Evolutionary conservation across 2,113 vertebrate species (phyloP).

Genomic region (Oreochromis spilurus): DNA sequence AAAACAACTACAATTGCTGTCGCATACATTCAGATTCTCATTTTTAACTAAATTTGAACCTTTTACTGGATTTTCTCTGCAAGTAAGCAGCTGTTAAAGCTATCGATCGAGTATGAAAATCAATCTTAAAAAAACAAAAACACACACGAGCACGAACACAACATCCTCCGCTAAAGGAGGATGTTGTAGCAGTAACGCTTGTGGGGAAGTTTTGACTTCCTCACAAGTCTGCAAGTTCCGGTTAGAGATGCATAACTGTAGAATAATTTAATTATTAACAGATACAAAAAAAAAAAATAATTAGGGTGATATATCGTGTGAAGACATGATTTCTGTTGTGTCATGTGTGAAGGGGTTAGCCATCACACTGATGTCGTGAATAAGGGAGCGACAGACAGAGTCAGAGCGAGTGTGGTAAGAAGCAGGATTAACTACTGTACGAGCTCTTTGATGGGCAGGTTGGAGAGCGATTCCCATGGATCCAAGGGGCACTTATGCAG

Average conservation of each 20-base stretch:
- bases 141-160: neutral
- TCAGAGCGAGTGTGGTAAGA: neutral
- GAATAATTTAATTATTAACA: neutral
- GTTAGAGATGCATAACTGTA: neutral
- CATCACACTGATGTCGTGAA: neutral
- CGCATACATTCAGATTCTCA: neutral
- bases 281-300: neutral
- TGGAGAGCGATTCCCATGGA: neutral
- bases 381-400: neutral
- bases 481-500: neutral
- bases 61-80: neutral
- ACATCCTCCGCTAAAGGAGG: neutral
- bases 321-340: neutral
- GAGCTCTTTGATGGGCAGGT: neutral
- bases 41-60: neutral
- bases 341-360: neutral
- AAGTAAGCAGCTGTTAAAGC: neutral
- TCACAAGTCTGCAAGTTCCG: neutral
- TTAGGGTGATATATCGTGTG: neutral
- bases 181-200: neutral
- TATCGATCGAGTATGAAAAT: neutral
- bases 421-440: neutral
- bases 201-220: neutral
- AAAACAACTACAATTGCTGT: neutral
- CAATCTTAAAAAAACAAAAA: neutral